A percentile compares a stretch with the other conserved stretches of the same genome.
Conservation (phyloP, 2,113 vertebrate species). For the Xiphias gladius region DNA sequence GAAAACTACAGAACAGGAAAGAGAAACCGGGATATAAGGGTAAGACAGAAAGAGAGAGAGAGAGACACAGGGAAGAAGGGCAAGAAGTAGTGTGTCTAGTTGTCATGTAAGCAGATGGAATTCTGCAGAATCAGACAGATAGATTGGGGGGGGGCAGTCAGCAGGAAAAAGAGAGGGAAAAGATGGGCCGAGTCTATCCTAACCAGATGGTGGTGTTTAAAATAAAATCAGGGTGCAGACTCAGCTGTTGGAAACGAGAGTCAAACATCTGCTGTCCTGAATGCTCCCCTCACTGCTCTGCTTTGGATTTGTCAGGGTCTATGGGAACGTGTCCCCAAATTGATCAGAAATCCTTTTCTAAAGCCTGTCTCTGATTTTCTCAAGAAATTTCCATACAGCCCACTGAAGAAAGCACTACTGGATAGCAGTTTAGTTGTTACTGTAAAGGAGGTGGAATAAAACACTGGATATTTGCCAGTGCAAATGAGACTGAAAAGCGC, state of each 20-base stretch:
- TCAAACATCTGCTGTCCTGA: conserved; percentile 76
- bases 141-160: not conserved
- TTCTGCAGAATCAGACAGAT: conserved; percentile 48
- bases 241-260: conserved; percentile 80
- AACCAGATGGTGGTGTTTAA: conserved; percentile 79
- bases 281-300: conserved; percentile 34
- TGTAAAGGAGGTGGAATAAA: not conserved
- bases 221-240: conserved; percentile 78
- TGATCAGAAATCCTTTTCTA: conserved; percentile 43
- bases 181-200: conserved; percentile 60
- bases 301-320: conserved; percentile 43
- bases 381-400: not conserved
- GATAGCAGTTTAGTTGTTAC: not conserved
- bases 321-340: conserved; percentile 47
- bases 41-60: not conserved
- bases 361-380: conserved; percentile 46
- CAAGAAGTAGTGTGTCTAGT: not conserved
- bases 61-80: not conserved
- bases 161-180: conserved; percentile 24
- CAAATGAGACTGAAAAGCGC: not conserved
- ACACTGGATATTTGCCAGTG: not conserved
- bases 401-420: not conserved
- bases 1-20: not conserved
- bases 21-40: not conserved
- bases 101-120: conserved; percentile 36